Evolutionary conservation across 1,140 invertebrate genomes (phyloP).

Genomic region (Scaptomyza montana): DNA sequence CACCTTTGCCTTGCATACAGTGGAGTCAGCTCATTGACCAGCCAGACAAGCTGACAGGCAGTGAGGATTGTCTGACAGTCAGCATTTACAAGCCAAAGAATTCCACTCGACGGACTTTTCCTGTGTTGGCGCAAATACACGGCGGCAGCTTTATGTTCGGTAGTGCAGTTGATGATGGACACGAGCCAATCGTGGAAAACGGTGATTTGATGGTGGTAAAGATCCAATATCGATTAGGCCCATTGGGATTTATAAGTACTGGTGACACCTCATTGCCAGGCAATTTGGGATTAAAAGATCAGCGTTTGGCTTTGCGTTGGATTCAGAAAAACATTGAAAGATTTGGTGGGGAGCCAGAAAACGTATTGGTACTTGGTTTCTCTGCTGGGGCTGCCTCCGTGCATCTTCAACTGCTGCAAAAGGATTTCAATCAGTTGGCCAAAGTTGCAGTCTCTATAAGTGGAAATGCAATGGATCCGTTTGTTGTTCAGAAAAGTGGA

Average conservation of each 20-base stretch:
- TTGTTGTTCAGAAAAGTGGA: conserved; percentile 84
- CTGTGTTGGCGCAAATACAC: conserved; percentile 84
- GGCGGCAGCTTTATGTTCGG: conserved; percentile 84
- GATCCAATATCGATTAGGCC: conserved; percentile 87
- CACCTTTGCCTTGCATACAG: conserved; percentile 38
- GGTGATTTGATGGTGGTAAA: conserved; percentile 86
- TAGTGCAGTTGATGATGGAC: conserved; percentile 61
- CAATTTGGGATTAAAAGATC: conserved; percentile 88
- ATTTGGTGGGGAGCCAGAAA: conserved; percentile 86
- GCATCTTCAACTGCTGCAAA: conserved; percentile 87
- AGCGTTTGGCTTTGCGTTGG: conserved; percentile 87
- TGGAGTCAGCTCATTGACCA: conserved; percentile 36
- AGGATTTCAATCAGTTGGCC: conserved; percentile 47
- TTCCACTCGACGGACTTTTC: conserved; percentile 39
- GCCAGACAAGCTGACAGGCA: conserved; percentile 48
- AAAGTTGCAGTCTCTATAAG: conserved; percentile 63
- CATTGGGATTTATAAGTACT: conserved; percentile 86
- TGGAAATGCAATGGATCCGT: conserved; percentile 62
- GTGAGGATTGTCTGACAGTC: conserved; percentile 80
- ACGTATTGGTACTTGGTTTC: conserved; percentile 85
- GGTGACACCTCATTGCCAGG: conserved; percentile 85
- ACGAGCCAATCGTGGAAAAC: conserved; percentile 86
- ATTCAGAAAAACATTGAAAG: conserved; percentile 85
- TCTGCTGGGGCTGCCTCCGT: conserved; percentile 86
- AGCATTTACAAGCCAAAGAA: conserved; percentile 76